Evolutionary conservation across 2,797 vertebrate species (phyloP), one percentile per base, ranked within the genome.

Genomic region (Neosilurus mollespiculum): DNA sequence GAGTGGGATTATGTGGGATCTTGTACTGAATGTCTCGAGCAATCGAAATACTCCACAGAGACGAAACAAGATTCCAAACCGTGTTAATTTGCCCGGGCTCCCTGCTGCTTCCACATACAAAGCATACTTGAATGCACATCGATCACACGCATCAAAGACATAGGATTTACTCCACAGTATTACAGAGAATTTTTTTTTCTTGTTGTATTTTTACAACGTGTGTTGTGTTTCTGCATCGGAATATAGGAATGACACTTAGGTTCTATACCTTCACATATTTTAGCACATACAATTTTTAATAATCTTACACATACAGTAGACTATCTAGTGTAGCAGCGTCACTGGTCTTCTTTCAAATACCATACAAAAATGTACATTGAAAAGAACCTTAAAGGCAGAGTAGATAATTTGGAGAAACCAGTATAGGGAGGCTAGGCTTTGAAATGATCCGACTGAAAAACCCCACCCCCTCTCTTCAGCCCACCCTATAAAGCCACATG

Each of bases 1-100:
- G 93, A 93, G 86, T 91, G 62, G 92, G 92, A 94, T 93, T 91
- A 91, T 86, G 83, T 84, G 58, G 89, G 91, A 92, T 93, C 92
- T 91, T 87, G 37, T 87, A 79, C 30, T 88, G 89, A 87, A 6
- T 83, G 75, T 90, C 91, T 88, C 86, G 88, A 90, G 89, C 88
- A 85, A 87, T 76, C 64, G 86, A 86, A 92, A 92, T 90, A 62
- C 80, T 62, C 83, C 89, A 88, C 87, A 87, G 61, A 86, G 87
- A 65, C 84, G 85, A 93, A 93, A 93, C 91, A 91, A 93, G 90
- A 84, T 89, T 83, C 83, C 85, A 89, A 70, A 80, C 80, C 76
- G 81, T 24, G 24, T 72, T 77, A 30, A 56, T 30, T 56, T 58
- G 26, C 12, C 53, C 24, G 15, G 0, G 24, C 24, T 20, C 26